Base-by-base conservation (phyloP, 1,140 invertebrate species). In the Drosophila subpulchrella region DNA sequence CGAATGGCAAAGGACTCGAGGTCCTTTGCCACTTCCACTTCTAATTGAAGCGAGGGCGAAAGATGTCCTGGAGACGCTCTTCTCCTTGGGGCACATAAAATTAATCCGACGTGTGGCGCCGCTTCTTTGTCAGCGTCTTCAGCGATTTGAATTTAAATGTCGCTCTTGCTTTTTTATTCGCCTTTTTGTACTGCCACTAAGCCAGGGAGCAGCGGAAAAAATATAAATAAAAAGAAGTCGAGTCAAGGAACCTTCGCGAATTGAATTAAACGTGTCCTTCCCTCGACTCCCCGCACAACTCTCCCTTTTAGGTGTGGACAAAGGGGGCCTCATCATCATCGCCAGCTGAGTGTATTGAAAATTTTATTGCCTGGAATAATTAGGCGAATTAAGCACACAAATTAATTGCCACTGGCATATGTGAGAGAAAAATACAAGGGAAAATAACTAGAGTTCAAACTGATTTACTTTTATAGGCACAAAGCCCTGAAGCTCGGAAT, bases 61-160 rank as follows among this genome's bases (percentile, higher is more conserved):
- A 15, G 12, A 61, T 30, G 60, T 76, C 58, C 70, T 63, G 67
- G 65, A 36, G 34, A 47, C 24, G 58, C 71, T 66, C 60, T 58
- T 41, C 48, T 71, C 65, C 53, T 72, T 62, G 71, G 77, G 70
- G 73, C 81, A 78, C 81, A 89, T 89, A 89, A 89, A 89, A 89
- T 84, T 89, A 89, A 89, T 89, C 84, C 84, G 84, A 89, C 84
- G 84, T 89, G 84, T 89, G 84, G 84, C 84, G 84, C 84, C 84
- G 80, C 67, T 71, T 65, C 84, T 78, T 83, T 78, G 80, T 79
- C 84, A 88, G 79, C 84, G 79, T 86, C 83, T 88, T 88, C 24
- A 73, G 82, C 84, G 79, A 89, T 89, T 89, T 89, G 84, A 89
- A 89, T 88, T 88, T 89, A 89, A 88, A 88, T 88, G 84, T 88